A percentile compares a stretch with the other conserved stretches of the same genome.
Evolutionary conservation across 2,888 invertebrate genomes (phyloP).

Genomic region (Tolmerus cingulatus): DNA sequence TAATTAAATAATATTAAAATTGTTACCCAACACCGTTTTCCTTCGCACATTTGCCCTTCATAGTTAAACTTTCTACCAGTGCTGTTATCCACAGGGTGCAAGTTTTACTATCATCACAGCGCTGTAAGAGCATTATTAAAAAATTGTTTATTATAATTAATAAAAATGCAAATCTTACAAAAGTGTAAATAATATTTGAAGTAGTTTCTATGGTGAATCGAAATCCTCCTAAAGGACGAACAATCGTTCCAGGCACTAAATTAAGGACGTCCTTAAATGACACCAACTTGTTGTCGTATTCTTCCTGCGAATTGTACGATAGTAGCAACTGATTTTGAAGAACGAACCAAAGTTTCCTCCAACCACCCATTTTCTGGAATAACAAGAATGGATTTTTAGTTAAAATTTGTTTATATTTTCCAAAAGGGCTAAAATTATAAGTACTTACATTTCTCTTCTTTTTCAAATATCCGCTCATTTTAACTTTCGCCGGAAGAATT

Average conservation of each 20-base stretch:
- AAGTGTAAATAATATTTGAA: conserved; percentile 55
- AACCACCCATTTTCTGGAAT: conserved; percentile 56
- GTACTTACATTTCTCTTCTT: conserved; percentile 58
- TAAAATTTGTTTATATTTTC: not conserved
- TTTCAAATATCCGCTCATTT: conserved; percentile 57
- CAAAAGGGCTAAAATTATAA: not conserved
- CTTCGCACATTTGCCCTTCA: conserved; percentile 45
- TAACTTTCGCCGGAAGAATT: conserved; percentile 51
- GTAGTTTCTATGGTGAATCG: conserved; percentile 58
- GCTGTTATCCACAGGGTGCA: conserved; percentile 57
- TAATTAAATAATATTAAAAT: not conserved
- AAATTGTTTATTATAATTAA: not conserved
- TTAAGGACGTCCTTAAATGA: conserved; percentile 57
- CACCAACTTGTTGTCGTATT: conserved; percentile 57
- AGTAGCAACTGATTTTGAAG: conserved; percentile 56
- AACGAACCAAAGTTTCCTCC: conserved; percentile 58
- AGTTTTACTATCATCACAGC: conserved; percentile 56
- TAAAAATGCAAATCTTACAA: conserved; percentile 51
- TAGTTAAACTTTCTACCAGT: conserved; percentile 53
- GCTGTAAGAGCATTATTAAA: conserved; percentile 50
- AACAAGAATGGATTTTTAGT: not conserved
- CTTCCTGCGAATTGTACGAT: conserved; percentile 56
- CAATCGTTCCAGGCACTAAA: conserved; percentile 56
- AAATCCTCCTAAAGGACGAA: conserved; percentile 55
- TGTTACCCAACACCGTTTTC: conserved; percentile 42